Percentiles rank a stretch among this genome's conserved stretches.
Evolutionary conservation across 2,797 vertebrate genomes (phyloP).

Genomic region (Sciurus carolinensis): DNA sequence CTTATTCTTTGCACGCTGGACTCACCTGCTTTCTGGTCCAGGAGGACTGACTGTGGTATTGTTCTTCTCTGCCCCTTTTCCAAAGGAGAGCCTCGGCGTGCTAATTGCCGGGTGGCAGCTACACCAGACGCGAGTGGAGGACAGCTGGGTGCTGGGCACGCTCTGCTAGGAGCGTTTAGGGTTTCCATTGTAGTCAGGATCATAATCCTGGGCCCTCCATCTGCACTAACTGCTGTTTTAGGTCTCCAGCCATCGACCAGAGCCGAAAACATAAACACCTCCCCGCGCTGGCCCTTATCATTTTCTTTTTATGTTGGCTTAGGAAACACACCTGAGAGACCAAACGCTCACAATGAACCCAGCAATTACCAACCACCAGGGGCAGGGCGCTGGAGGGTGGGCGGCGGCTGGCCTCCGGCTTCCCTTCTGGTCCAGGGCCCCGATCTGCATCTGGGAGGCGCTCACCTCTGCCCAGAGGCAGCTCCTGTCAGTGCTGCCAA

Average conservation of each 20-base stretch:
- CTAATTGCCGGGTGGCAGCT: conserved; percentile 81
- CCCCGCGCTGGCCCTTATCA: conserved; percentile 29
- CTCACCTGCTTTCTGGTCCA: conserved; percentile 74
- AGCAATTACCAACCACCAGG: conserved; percentile 67
- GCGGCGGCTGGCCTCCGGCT: background rate
- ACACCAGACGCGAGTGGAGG: conserved; percentile 2
- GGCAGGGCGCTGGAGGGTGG: background rate
- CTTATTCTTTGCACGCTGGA: conserved; percentile 47
- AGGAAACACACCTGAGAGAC: conserved; percentile 75
- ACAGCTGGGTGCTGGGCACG: conserved; percentile 79
- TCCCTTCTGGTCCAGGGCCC: fast-evolving
- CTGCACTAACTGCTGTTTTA: conserved; percentile 76
- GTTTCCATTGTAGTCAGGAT: conserved; percentile 76
- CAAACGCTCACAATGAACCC: conserved; percentile 59
- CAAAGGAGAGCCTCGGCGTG: conserved; percentile 72
- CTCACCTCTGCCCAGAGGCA: background rate
- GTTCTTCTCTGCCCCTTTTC: conserved; percentile 54
- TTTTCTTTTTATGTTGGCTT: conserved; percentile 74
- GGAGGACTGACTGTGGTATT: background rate
- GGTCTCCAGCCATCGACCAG: conserved; percentile 59
- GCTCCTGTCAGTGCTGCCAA: background rate
- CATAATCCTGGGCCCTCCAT: conserved; percentile 72
- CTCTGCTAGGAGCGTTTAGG: conserved; percentile 67
- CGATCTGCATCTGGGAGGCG: background rate
- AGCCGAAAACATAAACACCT: conserved; percentile 62